These are phyloP conservation scores for Carassius gibelio DNA, from an alignment of 2,113 vertebrate species.

Conservation along the genomic window DNA sequence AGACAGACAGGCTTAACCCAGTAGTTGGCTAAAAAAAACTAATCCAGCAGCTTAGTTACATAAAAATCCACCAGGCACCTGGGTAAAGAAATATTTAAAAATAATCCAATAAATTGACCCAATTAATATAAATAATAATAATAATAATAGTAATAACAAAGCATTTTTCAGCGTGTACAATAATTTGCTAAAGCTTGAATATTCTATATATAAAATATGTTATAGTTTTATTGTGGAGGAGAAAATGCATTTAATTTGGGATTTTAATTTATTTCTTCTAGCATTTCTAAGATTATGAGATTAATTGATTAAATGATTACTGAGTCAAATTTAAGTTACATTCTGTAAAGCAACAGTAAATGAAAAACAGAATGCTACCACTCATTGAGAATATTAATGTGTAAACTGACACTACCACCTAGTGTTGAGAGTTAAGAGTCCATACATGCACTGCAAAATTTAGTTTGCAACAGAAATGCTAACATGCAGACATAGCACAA, in stretches of 20 bases:
- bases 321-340: neutral
- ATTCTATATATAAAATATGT: too few relatives aligned
- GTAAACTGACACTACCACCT: conserved; percentile 32
- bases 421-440: conserved; percentile 2
- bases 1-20: too few relatives aligned
- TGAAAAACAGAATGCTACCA: neutral
- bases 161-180: too few relatives aligned
- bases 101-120: too few relatives aligned
- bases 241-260: neutral
- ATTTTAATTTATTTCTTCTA: neutral
- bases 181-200: too few relatives aligned
- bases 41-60: too few relatives aligned
- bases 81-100: too few relatives aligned
- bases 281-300: neutral
- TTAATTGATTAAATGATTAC: neutral
- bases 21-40: too few relatives aligned
- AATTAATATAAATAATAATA: too few relatives aligned
- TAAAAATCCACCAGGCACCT: too few relatives aligned
- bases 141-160: too few relatives aligned
- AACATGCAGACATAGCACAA: neutral
- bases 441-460: neutral
- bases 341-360: neutral
- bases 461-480: neutral
- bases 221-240: too few relatives aligned
- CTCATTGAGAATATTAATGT: neutral